Evolutionary conservation across 2,113 vertebrate genomes (phyloP), one percentile per base, ranked within the genome.

Genomic region (Trichechus manatus): DNA sequence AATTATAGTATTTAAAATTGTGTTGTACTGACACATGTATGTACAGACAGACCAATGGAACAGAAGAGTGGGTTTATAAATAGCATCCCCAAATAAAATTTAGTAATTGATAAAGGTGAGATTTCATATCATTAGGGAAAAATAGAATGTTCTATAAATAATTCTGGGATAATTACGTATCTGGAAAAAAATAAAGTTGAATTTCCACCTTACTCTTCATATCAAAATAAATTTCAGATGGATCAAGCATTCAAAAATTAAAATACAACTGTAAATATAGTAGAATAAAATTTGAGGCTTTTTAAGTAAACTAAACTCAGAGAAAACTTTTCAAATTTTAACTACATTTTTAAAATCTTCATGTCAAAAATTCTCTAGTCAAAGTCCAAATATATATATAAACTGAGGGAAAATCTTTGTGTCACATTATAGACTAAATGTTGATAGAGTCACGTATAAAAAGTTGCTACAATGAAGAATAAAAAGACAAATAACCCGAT

Each of bases 171-270:
- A 75, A 89, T 33, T 63, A 25, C 83, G 23, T 87, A 53, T 83
- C n/a, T 79, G 22, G 82, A 86, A 96, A 56, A 56, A 92, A 70
- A 31, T 50, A 53, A 61, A 89, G 29, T 22, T 89, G 68, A 95
- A 70, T 84, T 56, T 97, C 92, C 19, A 84, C 39, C 22, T 39
- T 17, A 31, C 5, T 17, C 44, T 1, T 44, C 78, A 87, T 29
- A 89, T 39, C 25, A 93, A 72, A 79, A 97, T 91, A 90, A 90
- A 88, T 91, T 95, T 2, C 36, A 93, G 17, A 63, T 88, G 72
- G 23, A 36, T 59, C 23, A 93, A 92, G 53, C 44, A 89, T 88
- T 87, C n/a, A 91, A 74, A 70, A 92, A 72, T 31, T 90, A 93
- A 87, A 94, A 92, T 61, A 89, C 79, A 82, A 82, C 2, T 27